phyloP scores from a whole-genome alignment of 2,113 vertebrate species.

The Larimichthys polyactis region DNA sequence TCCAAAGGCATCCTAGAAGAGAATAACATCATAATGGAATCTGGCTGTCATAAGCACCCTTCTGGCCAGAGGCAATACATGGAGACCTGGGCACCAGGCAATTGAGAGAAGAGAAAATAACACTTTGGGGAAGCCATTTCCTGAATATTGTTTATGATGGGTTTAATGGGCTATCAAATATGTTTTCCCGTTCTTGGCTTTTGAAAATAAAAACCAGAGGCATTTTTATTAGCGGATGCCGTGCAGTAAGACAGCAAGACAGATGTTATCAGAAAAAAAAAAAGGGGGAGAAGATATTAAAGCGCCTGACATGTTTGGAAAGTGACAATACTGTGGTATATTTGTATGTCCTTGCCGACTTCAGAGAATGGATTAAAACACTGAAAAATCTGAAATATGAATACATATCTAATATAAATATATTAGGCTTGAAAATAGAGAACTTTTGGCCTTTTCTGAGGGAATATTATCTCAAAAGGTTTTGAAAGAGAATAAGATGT shows the following conservation, averaged over 20 bases:
- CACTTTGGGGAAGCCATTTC: conserved; percentile 57
- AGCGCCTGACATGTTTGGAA: conserved; percentile 1
- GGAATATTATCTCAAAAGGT: neutral
- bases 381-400: neutral
- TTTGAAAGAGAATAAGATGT: neutral
- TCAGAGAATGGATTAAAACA: conserved; percentile 4
- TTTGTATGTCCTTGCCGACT: conserved; percentile 17
- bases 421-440: neutral
- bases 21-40: conserved; percentile 80
- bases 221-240: conserved; percentile 43
- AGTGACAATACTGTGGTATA: conserved; percentile 1
- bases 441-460: neutral
- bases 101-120: conserved; percentile 56
- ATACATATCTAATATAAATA: neutral
- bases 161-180: conserved; percentile 78
- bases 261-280: conserved; percentile 31
- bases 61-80: conserved; percentile 67
- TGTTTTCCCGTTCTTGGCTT: conserved; percentile 61
- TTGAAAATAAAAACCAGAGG: conserved; percentile 63
- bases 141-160: conserved; percentile 73
- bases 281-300: neutral
- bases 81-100: conserved; percentile 55
- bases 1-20: conserved; percentile 64
- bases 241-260: conserved; percentile 16
- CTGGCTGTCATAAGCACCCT: conserved; percentile 64